Conservation (phyloP, 2,888 invertebrate species). For the Zonitis immaculata region DNA sequence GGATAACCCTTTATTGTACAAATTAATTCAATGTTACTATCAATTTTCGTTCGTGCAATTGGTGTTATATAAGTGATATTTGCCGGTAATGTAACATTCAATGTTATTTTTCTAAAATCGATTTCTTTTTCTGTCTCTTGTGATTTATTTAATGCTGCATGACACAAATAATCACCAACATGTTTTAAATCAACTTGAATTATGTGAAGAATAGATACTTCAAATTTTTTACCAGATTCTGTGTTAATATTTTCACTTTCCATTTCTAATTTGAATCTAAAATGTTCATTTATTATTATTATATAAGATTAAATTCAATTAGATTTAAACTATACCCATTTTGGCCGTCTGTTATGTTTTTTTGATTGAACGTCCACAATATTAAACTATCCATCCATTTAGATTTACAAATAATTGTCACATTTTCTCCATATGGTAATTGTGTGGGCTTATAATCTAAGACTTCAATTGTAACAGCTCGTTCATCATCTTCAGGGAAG, state of each 20-base stretch:
- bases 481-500: constrained; percentile 29
- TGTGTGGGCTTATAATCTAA: constrained; percentile 39
- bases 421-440: constrained; percentile 49
- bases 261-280: constrained; percentile 43
- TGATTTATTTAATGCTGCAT: constrained; percentile 46
- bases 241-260: constrained; percentile 46
- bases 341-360: constrained; percentile 52
- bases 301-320: constrained; percentile 7
- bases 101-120: constrained; percentile 38
- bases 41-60: constrained; percentile 51
- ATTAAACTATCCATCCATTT: constrained; percentile 50
- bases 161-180: constrained; percentile 59
- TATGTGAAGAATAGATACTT: constrained; percentile 53
- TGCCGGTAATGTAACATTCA: constrained; percentile 51
- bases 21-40: constrained; percentile 50
- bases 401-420: constrained; percentile 54
- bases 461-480: constrained; percentile 41
- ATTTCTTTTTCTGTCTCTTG: constrained; percentile 30
- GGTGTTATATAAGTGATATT: constrained; percentile 50
- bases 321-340: constrained; percentile 43
- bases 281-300: constrained; percentile 16
- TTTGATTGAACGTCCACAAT: constrained; percentile 57
- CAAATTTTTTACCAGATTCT: constrained; percentile 45
- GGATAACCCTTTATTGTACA: constrained; percentile 61
- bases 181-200: constrained; percentile 54